Base-by-base conservation (phyloP, 2,888 invertebrate species). In the Cryptocheilus praepositus region DNA sequence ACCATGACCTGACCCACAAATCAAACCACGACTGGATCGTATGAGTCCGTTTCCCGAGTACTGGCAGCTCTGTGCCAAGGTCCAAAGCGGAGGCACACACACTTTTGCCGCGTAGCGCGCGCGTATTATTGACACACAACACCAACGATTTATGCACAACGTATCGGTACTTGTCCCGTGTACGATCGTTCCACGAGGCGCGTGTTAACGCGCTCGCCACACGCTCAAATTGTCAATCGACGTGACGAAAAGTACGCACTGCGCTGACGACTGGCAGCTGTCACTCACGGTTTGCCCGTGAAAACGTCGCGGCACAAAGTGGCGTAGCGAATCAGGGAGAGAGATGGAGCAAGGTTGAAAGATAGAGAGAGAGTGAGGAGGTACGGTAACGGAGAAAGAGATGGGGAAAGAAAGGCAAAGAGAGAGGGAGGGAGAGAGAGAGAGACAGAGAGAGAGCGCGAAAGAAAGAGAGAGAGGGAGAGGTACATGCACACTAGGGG, bases 1-100 rank as follows among this genome's bases (percentile, higher is more conserved):
- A 86, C 86, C 86, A 86, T 86, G 82, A 81, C 85, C 83, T 81
- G 83, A 78, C 79, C 76, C 80, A 81, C 78, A 77, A 84, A 76
- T 75, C 64, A 76, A 73, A 71, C 59, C 66, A 68, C 61, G 52
- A 53, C 61, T 21, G 65, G 49, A 62, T 58, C 54, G 61, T 67
- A 68, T 8, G 49, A 64, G 64, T 71, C 59, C 46, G 46, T 44
- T 55, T 55, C 16, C 44, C 49, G 49, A 64, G 56, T 67, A 56
- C 76, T 70, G 76, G 62, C 70, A 71, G 67, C 66, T 73, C 68
- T 70, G 73, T 58, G 21, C 68, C 73, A 70, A 75, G 70, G 60
- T 67, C 22, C 71, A 2, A 66, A 49, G 11, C 55, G 46, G 64
- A 43, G 67, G 58, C 54, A 57, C 70, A 77, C 76, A 71, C 79